Evolutionary conservation across 2,888 invertebrate genomes (phyloP), one percentile per base, ranked within the genome.

Genomic region (Himalopsyche kuldschensis): DNA sequence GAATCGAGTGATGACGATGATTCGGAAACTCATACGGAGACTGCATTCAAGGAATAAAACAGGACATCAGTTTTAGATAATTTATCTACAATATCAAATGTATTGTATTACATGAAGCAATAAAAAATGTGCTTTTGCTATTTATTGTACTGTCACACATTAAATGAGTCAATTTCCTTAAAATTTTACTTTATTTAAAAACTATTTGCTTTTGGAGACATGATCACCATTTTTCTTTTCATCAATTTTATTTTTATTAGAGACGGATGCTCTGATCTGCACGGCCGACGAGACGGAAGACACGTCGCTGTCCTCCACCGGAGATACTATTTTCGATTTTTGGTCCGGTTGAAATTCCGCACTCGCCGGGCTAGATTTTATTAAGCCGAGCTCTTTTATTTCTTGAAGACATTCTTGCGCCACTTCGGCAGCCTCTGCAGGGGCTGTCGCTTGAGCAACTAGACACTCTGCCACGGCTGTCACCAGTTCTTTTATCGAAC

Each of bases 401-500:
- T 69, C 69, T 11, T 27, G 27, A 69, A 69, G 15, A 15, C 69
- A 69, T 20, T 84, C 83, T 4, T 41, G 88, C 87, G 86, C 87
- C 88, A 84, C 88, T 87, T 77, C 87, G 87, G 75, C 87, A 87
- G 82, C 87, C 86, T 80, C 87, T 86, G 81, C 86, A 87, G 87
- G 80, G 47, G 87, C 87, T 79, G 87, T 87, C 87, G 87, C 87
- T 87, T 86, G 88, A 86, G 87, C 88, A 88, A 87, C 87, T 87
- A 87, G 89, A 88, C 87, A 90, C 87, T 87, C 89, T 88, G 75
- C 69, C 69, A 89, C 89, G 87, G 89, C 89, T 89, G 89, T 89
- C 88, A 89, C 89, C 88, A 89, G 89, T 88, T 89, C 89, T 89
- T 89, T 87, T 20, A 86, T 17, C 17, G 20, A 35, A 24, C 35